phyloP scores from a whole-genome alignment of 1,140 invertebrate genomes.

The Diorhabda elongata region DNA sequence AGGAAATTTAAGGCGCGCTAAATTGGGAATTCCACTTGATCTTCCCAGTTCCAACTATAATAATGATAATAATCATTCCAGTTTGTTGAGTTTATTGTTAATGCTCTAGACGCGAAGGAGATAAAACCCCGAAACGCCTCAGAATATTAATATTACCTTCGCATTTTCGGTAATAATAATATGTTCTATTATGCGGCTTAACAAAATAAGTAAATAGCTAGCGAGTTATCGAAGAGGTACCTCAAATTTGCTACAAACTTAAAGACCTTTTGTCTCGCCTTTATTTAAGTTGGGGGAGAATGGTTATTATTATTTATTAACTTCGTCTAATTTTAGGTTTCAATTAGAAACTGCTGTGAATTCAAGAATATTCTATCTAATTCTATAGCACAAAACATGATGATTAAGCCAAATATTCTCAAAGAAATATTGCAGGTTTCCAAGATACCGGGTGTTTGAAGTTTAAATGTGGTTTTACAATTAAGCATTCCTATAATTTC shows the following conservation, averaged over 20 bases:
- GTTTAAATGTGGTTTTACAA: too few species aligned
- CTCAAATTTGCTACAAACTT: not conserved
- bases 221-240: not conserved
- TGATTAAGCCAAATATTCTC: too few species aligned
- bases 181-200: not conserved
- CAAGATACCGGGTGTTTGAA: too few species aligned
- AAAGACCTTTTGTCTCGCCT: not conserved
- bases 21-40: constrained; percentile 18
- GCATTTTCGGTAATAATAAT: not conserved
- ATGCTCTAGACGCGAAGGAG: constrained; percentile 12
- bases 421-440: too few species aligned
- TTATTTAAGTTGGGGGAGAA: not conserved
- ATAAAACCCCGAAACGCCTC: constrained; percentile 12
- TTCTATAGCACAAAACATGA: too few species aligned
- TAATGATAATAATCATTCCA: constrained; percentile 27
- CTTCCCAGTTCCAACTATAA: constrained; percentile 12
- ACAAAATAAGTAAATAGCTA: not conserved
- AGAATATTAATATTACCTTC: constrained; percentile 5
- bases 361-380: too few species aligned
- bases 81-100: constrained; percentile 29
- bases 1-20: constrained; percentile 8
- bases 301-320: too few species aligned
- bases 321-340: too few species aligned
- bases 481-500: too few species aligned
- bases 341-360: too few species aligned